Conservation (phyloP, 2,113 vertebrate species). For the Hystrix cristata region DNA sequence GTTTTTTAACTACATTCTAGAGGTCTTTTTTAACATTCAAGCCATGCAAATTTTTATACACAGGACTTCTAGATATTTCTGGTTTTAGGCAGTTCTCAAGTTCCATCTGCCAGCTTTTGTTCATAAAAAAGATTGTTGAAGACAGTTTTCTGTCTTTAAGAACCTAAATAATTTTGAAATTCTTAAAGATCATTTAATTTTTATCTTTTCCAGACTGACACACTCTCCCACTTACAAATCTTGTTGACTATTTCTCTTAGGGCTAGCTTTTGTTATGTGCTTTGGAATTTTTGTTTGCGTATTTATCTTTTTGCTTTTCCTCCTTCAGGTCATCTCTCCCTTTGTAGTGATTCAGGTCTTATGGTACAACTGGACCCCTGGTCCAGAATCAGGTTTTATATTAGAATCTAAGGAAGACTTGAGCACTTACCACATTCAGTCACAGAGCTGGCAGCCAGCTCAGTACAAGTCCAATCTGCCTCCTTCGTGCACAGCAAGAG, state of each 20-base stretch:
- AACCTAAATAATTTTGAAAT: slow-evolving; percentile 17
- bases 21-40: not conserved
- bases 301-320: not conserved
- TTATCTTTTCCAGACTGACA: not conserved
- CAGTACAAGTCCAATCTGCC: not conserved
- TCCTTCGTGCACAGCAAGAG: not conserved
- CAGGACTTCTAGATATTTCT: not conserved
- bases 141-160: not conserved
- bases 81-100: not conserved
- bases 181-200: not conserved
- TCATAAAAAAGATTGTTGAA: not conserved
- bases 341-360: not conserved
- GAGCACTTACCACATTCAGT: not conserved
- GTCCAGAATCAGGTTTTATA: not conserved
- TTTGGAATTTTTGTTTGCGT: not conserved
- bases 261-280: not conserved
- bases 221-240: not conserved
- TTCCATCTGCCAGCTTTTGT: not conserved
- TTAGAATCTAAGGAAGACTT: not conserved
- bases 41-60: not conserved
- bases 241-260: not conserved
- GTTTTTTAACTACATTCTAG: not conserved
- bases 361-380: not conserved
- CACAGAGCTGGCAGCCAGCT: not conserved
- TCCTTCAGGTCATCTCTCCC: not conserved